Evolutionary conservation across 2,113 vertebrate species (phyloP).

Genomic region (Trematomus loennbergii): DNA sequence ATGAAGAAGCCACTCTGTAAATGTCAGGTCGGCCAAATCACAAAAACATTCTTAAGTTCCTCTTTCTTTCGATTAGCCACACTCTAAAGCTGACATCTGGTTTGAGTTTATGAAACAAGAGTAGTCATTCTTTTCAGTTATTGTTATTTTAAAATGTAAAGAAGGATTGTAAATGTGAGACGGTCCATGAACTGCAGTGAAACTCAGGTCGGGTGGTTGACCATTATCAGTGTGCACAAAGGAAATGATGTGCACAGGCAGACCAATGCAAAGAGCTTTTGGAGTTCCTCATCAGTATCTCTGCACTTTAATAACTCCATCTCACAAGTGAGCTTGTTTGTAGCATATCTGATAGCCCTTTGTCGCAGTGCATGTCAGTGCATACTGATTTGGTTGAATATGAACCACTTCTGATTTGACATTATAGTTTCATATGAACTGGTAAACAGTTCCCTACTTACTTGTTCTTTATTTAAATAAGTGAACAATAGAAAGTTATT

Average conservation of each 20-base stretch:
- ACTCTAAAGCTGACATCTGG: background rate
- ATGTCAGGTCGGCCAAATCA: background rate
- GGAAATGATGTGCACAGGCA: background rate
- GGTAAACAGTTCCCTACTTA: too few relatives aligned
- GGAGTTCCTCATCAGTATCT: background rate
- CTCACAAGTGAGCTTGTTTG: background rate
- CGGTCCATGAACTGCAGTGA: background rate
- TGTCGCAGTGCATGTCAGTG: background rate
- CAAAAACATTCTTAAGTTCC: background rate
- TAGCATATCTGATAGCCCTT: background rate
- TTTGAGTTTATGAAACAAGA: too few relatives aligned
- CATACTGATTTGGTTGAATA: background rate
- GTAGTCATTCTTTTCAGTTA: background rate
- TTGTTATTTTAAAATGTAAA: background rate
- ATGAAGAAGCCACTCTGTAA: conserved; percentile 10
- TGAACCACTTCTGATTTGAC: background rate
- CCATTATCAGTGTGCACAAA: background rate
- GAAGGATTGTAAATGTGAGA: background rate
- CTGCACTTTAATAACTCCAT: background rate
- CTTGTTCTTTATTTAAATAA: background rate
- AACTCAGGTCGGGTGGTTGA: background rate
- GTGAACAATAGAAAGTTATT: background rate
- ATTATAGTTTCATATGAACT: background rate
- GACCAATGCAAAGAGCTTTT: background rate
- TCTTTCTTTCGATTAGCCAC: background rate